Base-by-base conservation (phyloP, 2,113 vertebrate species). In the Lophius piscatorius region DNA sequence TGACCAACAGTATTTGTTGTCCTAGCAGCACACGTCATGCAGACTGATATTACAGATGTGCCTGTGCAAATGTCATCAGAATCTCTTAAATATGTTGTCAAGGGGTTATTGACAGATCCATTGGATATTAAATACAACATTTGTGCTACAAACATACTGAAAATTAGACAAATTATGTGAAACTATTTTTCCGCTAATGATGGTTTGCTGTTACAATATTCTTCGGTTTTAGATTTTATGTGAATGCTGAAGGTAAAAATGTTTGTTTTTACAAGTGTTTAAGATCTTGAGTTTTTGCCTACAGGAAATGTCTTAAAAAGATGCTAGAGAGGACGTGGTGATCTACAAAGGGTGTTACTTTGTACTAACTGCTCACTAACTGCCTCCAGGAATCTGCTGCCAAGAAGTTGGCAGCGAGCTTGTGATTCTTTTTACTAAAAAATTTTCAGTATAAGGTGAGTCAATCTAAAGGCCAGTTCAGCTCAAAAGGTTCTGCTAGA, bases 341-440 rank as follows among this genome's bases (percentile, higher is more conserved):
- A 84, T 82, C 62, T 73, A 80, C 75, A 78, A 73, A 80, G 75
- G 70, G 63, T 74, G 70, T 76, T 79, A 76, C 69, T n/a, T n/a
- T n/a, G n/a, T n/a, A n/a, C 70, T 70, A 68, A 57, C 81, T 76
- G 72, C 66, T 67, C 70, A 70, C 66, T 70, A 71, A 79, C 76
- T 68, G 83, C 81, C 79, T 81, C 70, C 56, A 77, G 75, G 81
- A 81, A 63, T 57, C 17, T 33, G 34, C 70, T 86, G 69, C 63
- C 76, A 68, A 59, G 47, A 54, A 72, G 65, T 31, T 80, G 74
- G 66, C 74, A 74, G 64, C 4, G 24, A 6, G 69, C 54, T 54
- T 76, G 72, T 62, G 74, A 81, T 71, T 81, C 52, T 13, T 22
- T 63, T 69, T 77, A 34, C 63, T 49, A 56, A 55, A 72, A 45